Conservation (phyloP, 2,113 vertebrate species). For the Thermophis baileyi region DNA sequence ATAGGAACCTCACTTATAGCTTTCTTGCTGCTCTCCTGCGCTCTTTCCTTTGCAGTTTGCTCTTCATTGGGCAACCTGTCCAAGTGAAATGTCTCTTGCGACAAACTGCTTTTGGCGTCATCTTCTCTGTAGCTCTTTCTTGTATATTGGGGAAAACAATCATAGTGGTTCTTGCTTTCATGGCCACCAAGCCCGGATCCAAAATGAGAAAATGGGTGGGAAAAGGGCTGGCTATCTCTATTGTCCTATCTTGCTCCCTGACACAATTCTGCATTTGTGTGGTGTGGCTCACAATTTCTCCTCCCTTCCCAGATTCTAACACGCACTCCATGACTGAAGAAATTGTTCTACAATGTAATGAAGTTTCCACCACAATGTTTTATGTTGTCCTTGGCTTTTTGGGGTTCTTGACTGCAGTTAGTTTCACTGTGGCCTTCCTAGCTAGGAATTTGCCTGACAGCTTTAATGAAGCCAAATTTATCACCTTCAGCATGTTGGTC, state of each 20-base stretch:
- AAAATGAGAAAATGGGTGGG: too few species aligned
- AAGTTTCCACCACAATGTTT: neutral
- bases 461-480: neutral
- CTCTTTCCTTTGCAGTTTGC: too few species aligned
- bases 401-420: neutral
- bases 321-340: neutral
- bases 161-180: too few species aligned
- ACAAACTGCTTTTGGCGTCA: too few species aligned
- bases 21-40: too few species aligned
- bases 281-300: neutral
- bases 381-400: neutral
- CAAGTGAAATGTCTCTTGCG: too few species aligned
- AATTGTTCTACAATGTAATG: neutral
- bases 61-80: too few species aligned
- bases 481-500: neutral
- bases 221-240: accelerated
- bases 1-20: too few species aligned
- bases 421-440: neutral
- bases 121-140: too few species aligned
- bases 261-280: neutral
- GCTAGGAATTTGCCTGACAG: neutral
- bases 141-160: too few species aligned
- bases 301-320: neutral
- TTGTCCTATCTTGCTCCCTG: neutral
- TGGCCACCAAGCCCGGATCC: too few species aligned